These are phyloP conservation scores for Orchesella cincta DNA, from an alignment of 1,140 invertebrate genomes.

Conservation along the genomic window DNA sequence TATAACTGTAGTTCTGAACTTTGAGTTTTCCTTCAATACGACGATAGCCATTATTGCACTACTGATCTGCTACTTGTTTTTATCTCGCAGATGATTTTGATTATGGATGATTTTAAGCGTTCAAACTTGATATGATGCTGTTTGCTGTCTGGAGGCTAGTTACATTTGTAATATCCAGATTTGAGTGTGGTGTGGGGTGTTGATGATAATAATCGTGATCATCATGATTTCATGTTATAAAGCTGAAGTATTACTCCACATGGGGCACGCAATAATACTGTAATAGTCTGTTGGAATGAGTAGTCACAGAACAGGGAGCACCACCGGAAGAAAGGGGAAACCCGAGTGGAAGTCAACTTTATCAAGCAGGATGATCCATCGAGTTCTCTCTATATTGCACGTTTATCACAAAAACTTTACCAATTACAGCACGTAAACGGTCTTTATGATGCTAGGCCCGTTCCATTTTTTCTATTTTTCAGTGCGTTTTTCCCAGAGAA, in stretches of 20 bases:
- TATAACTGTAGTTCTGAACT: no score
- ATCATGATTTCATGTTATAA: neutral
- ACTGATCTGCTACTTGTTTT: no score
- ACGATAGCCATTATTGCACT: no score
- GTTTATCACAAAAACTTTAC: slow-evolving; percentile 20
- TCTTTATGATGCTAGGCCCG: neutral
- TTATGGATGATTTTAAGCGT: no score
- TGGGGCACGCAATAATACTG: neutral
- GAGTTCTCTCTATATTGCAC: neutral
- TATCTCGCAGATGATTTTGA: no score
- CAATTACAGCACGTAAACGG: neutral
- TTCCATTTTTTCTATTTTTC: slow-evolving; percentile 12
- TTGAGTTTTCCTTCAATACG: no score
- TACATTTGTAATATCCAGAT: no score
- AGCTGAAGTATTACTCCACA: slow-evolving; percentile 1
- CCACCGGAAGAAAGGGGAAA: neutral
- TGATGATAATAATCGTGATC: neutral
- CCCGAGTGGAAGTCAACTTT: neutral
- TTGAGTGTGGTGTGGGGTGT: no score
- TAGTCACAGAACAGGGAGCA: neutral
- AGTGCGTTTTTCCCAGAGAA: no score
- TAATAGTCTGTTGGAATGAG: neutral
- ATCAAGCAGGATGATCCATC: slow-evolving; percentile 16
- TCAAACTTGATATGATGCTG: no score
- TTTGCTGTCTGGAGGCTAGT: no score